Evolutionary conservation across 2,797 vertebrate species (phyloP), one percentile per base, ranked within the genome.

Genomic region (Hemibagrus guttatus): DNA sequence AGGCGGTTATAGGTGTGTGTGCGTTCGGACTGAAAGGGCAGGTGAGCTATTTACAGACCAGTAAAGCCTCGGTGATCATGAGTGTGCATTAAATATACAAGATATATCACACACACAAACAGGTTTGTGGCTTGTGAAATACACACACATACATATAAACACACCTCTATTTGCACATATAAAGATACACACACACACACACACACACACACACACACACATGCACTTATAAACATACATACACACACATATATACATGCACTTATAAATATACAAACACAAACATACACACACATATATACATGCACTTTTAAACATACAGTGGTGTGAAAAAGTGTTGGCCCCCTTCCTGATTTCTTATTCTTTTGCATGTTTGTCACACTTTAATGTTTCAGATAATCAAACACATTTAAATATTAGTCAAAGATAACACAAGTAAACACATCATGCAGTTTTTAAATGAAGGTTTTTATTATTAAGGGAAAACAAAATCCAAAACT

Each of bases 31-130:
- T 64, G 26, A 64, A 64, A 49, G 49, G 35, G 59, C 69, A 58
- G 68, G 52, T 69, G 75, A 83, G 76, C 54, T 28, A 83, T 56
- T 68, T 46, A 84, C 64, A 83, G 72, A 80, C 56, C n/a, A 84
- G 72, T 84, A 82, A 12, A 72, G 49, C 39, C 5, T n/a, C 46
- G 46, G 23, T 56, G 42, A 84, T 83, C 85, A 49, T 54, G 11
- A 28, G 83, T 59, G 58, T 66, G 17, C 13, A 54, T 46, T 56
- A 8, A 69, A 26, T 68, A 46, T 14, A 28, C 46, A 61, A 49
- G n/a, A 31, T 56, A 42, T 19, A 23, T 64, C 9, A 28, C 58
- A 59, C 23, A 14, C 31, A 46, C n/a, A 46, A 68, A 61, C 56
- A 64, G 19, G 64, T 84, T 64, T 84, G 42, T 52, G 31, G 42